Evolutionary conservation across 2,888 invertebrate species (phyloP).

Genomic region (Leuctra nigra): DNA sequence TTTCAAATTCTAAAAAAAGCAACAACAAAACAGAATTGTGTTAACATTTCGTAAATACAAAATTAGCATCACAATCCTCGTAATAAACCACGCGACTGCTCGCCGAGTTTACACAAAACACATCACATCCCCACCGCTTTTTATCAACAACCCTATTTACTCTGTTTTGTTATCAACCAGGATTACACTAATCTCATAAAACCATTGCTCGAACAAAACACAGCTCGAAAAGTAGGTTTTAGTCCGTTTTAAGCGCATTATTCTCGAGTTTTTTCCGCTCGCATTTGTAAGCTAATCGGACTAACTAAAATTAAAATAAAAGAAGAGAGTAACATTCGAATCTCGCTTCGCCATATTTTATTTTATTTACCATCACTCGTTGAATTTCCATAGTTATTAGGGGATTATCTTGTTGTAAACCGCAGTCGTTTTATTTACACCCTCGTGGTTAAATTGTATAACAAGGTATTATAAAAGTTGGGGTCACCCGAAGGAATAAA

Average conservation of each 20-base stretch:
- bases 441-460: too few species aligned
- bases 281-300: constrained; percentile 15
- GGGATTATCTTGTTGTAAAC: not conserved
- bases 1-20: too few species aligned
- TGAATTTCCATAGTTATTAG: constrained; percentile 19
- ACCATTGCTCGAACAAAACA: constrained; percentile 20
- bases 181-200: constrained; percentile 24
- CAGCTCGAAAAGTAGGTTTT: constrained; percentile 21
- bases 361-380: constrained; percentile 25
- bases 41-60: too few species aligned
- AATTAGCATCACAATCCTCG: too few species aligned
- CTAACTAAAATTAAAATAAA: constrained; percentile 20
- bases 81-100: too few species aligned
- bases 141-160: not conserved
- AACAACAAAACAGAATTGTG: too few species aligned
- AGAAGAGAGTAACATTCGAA: constrained; percentile 18
- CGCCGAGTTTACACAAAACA: too few species aligned
- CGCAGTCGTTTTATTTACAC: too few species aligned
- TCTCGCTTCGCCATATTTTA: too few species aligned
- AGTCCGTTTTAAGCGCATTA: constrained; percentile 21
- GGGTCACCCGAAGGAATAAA: too few species aligned
- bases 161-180: constrained; percentile 7
- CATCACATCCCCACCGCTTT: too few species aligned
- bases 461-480: too few species aligned
- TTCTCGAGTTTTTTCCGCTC: constrained; percentile 15